Evolutionary conservation across 2,888 invertebrate species (phyloP), one percentile per base, ranked within the genome.

Genomic region (Marronus borbonicus): DNA sequence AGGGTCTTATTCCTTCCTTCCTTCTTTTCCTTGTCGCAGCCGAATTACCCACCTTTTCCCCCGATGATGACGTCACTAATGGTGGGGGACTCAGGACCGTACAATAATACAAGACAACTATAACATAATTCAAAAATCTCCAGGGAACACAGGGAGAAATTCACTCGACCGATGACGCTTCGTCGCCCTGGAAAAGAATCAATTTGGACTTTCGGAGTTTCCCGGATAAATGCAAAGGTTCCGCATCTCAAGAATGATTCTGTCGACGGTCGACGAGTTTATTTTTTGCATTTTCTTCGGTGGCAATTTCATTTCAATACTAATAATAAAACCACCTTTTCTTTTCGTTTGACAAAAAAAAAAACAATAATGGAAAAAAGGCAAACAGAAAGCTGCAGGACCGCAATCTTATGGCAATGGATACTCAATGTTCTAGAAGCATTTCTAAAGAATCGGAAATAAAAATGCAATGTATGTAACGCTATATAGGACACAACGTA

Each of bases 11-110:
- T 60, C 49, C 39, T 74, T 74, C 49, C 72, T 74, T 60, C 72
- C 58, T 74, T 74, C 60, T 44, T 74, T 55, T 74, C 36, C 70
- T 70, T 55, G 58, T 58, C 55, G 55, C 55, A 24, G 50, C 24
- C 28, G 72, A 72, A 60, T 74, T 49, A 60, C 24, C 72, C 60
- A 24, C 44, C 72, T 8, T 44, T 74, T 77, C 76, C 39, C 77
- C 65, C 74, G 66, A 76, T 81, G 83, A 82, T 84, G 84, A 84
- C 84, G 85, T 85, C 83, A 84, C 83, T 85, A 85, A 83, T 83
- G 81, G 82, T 78, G 81, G 83, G 84, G 85, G 85, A 84, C 85
- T 85, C 85, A 84, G 83, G 80, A 80, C 44, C 72, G 44, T 74
- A 74, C 72, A 74, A 62, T 70, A 77, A 72, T 72, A 72, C 77